Evolutionary conservation across 2,888 invertebrate species (phyloP), one percentile per base, ranked within the genome.

Genomic region (Dasysyrphus tricinctus): DNA sequence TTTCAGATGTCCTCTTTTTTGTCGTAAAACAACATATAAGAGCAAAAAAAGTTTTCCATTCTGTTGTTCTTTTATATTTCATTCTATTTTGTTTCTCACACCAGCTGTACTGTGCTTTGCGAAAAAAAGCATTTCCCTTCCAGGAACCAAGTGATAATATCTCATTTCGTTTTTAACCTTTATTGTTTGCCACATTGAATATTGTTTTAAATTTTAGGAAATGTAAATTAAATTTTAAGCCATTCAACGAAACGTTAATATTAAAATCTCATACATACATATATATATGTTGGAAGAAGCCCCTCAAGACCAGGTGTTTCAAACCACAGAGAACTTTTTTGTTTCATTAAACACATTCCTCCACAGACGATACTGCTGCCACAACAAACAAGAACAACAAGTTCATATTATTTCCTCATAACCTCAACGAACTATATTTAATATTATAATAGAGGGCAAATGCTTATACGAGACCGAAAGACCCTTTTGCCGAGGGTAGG

Each of bases 161-260:
- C 16, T 47, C 16, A n/a, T 16, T 44, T 57, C n/a, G 9, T 42
- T 76, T 29, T 14, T 24, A 24, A n/a, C n/a, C n/a, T n/a, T n/a
- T n/a, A n/a, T n/a, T n/a, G n/a, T n/a, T n/a, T n/a, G n/a, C n/a
- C n/a, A n/a, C n/a, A n/a, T n/a, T n/a, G n/a, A 24, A n/a, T 63
- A n/a, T 34, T 63, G 39, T 32, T 39, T 39, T 65, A 34, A 72
- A 76, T 34, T 57, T 59, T 67, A 6, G 34, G 65, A 77, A 57
- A 72, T 32, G 11, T 42, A 82, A 82, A 82, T 82, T 82, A 65
- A 78, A 72, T 67, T 82, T 70, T 49, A 49, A 76, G 56, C 54
- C 42, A 42, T 81, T 63, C 49, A 65, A 49, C n/a, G 16, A 49
- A 47, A 67, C 29, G 42, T 54, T 24, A 7, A 29, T 70, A 76